Conservation (phyloP, 2,113 vertebrate genomes). For the Trichechus manatus region DNA sequence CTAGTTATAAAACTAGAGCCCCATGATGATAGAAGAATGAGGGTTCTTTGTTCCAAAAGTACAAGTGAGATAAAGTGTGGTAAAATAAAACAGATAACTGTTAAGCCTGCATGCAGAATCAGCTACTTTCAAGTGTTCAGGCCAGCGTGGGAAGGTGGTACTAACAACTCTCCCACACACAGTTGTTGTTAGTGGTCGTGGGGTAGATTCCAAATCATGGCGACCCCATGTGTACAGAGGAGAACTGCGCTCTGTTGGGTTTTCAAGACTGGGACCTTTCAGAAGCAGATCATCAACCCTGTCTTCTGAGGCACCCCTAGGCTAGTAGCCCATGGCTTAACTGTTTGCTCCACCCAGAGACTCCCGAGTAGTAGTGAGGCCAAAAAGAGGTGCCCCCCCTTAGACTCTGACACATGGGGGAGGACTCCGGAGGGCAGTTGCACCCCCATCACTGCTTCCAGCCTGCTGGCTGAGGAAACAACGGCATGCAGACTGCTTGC, state of each 20-base stretch:
- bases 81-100: background rate
- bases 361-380: background rate
- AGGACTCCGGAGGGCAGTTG: background rate
- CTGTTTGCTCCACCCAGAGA: no score
- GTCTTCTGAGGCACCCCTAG: no score
- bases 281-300: no score
- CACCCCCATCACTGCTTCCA: background rate
- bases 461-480: background rate
- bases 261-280: no score
- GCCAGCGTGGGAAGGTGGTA: background rate
- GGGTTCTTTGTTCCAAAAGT: constrained; percentile 41
- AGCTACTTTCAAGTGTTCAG: background rate
- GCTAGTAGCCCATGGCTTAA: no score
- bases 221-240: no score
- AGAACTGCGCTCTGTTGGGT: no score
- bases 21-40: background rate
- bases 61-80: background rate
- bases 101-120: background rate
- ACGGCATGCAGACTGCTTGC: background rate
- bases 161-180: no score
- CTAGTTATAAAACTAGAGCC: background rate
- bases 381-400: background rate
- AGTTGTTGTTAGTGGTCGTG: no score
- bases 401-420: no score
- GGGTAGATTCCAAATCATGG: no score